Conservation (phyloP, 2,113 vertebrate species). For the Glaucomys volans region DNA sequence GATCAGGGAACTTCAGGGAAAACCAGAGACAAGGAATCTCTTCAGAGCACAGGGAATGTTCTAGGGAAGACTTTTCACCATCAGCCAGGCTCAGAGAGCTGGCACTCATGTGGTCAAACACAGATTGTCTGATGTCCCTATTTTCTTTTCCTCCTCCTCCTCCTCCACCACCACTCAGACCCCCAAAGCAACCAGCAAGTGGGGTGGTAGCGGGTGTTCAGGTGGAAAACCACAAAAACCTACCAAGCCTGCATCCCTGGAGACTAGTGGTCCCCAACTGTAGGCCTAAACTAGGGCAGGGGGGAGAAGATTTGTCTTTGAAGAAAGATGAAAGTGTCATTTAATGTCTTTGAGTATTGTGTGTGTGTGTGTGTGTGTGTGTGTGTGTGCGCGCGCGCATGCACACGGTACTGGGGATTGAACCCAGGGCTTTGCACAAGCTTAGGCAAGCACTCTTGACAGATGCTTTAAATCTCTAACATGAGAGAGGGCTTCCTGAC, state of each 20-base stretch:
- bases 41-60: neutral
- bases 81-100: neutral
- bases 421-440: neutral
- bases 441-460: neutral
- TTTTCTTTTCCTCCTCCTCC: neutral
- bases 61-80: neutral
- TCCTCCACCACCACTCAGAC: neutral
- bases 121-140: neutral
- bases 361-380: neutral
- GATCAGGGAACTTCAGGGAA: neutral
- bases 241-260: neutral
- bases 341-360: neutral
- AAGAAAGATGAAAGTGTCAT: neutral
- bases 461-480: neutral
- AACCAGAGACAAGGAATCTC: neutral
- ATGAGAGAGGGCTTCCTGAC: neutral
- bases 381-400: too few relatives aligned
- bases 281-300: neutral
- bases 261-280: neutral
- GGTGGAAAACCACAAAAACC: neutral
- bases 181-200: neutral
- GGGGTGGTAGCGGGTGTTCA: neutral
- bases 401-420: neutral
- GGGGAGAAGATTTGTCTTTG: neutral
- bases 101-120: neutral